These are phyloP conservation scores for Chloropsis hardwickii DNA, from an alignment of 2,113 vertebrate species.

Conservation along the genomic window DNA sequence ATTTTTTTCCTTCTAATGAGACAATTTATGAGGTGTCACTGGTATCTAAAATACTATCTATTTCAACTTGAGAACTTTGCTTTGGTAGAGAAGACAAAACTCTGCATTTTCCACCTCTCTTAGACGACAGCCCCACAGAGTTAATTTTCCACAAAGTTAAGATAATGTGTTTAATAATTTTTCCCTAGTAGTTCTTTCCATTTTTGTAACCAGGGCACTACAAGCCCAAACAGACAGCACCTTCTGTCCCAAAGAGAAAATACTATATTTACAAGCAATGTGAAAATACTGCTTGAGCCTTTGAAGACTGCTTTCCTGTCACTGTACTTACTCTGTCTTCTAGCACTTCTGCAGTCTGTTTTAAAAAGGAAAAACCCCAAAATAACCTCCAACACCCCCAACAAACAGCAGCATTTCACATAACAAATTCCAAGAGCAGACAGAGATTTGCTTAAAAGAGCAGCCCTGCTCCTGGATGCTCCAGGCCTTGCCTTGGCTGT, in stretches of 20 bases:
- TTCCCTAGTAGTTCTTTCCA: background rate
- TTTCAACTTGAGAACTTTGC: background rate
- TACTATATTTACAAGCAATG: background rate
- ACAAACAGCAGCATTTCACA: background rate
- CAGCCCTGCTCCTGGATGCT: background rate
- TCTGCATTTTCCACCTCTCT: background rate
- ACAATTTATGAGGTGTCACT: background rate
- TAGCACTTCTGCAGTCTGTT: background rate
- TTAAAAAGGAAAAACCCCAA: background rate
- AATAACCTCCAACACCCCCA: accelerated
- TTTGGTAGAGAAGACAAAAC: background rate
- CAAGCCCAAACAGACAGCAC: accelerated
- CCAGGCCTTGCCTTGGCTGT: background rate
- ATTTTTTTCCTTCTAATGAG: background rate
- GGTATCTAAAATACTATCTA: background rate
- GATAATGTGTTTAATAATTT: background rate
- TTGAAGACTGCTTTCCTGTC: background rate
- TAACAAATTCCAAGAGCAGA: background rate
- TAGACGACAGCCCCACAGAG: background rate
- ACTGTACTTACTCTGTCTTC: background rate
- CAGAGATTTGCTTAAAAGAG: background rate
- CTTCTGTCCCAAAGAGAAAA: background rate
- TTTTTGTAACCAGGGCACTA: background rate
- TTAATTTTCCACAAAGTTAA: background rate
- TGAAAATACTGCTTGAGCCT: background rate